Evolutionary conservation across 2,888 invertebrate species (phyloP).

Genomic region (Caenorhabditis macrosperma): DNA sequence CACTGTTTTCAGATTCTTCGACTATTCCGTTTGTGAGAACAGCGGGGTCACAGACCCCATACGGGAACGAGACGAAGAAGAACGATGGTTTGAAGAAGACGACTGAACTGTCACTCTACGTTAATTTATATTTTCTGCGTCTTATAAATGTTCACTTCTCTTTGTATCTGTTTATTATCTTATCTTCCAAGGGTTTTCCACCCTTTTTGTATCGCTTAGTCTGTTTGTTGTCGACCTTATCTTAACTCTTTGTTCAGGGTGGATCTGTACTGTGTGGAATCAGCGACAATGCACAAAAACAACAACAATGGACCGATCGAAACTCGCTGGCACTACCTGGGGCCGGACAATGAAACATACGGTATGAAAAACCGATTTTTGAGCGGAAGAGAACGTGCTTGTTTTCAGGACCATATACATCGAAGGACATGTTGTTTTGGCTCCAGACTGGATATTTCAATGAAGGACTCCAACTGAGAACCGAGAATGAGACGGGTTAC

Average conservation of each 20-base stretch:
- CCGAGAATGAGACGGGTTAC: conserved; percentile 85
- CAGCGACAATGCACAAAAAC: conserved; percentile 32
- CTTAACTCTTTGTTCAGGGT: conserved; percentile 1
- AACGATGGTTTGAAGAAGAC: conserved; percentile 77
- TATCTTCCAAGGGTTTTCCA: not conserved
- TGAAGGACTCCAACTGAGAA: conserved; percentile 88
- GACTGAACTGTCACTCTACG: conserved; percentile 25
- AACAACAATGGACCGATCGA: conserved; percentile 40
- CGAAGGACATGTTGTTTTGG: conserved; percentile 92
- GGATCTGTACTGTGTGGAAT: not conserved
- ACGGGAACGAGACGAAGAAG: conserved; percentile 73
- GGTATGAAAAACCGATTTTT: conserved; percentile 19
- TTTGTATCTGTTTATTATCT: conserved; percentile 1
- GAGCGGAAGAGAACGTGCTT: not conserved
- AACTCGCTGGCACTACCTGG: conserved; percentile 64
- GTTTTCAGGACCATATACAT: conserved; percentile 87
- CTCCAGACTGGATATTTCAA: conserved; percentile 90
- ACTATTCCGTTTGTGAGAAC: conserved; percentile 65
- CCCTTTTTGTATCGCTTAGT: not conserved
- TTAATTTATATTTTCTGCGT: not conserved
- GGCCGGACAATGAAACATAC: conserved; percentile 62
- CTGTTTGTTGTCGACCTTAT: not conserved
- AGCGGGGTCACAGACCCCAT: conserved; percentile 59
- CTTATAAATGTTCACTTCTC: not conserved
- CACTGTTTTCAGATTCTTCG: conserved; percentile 67